These are phyloP conservation scores for Albula glossodonta DNA, from an alignment of 2,113 vertebrate species.

Conservation along the genomic window DNA sequence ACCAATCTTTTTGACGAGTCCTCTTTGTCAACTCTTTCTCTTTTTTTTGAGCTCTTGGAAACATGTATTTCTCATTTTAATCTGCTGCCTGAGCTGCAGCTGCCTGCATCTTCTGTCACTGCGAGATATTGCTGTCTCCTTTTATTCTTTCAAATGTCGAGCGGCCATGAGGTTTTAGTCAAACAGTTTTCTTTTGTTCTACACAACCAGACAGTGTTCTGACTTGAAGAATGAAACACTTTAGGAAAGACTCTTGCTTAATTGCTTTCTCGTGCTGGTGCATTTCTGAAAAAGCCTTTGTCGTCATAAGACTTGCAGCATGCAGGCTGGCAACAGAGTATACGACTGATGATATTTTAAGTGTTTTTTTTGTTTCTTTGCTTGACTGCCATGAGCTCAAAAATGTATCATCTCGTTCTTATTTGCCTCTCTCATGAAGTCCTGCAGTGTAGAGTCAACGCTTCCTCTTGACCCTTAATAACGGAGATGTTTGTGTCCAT, in stretches of 20 bases:
- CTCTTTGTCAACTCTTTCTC: not conserved
- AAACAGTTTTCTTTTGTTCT: no score
- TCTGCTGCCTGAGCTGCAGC: not conserved
- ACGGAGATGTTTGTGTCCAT: no score
- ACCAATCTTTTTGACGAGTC: not conserved
- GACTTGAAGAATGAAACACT: not conserved
- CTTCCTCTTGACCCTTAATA: no score
- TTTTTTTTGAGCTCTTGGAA: not conserved
- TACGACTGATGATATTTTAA: no score
- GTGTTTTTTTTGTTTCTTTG: no score
- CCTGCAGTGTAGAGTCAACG: not conserved
- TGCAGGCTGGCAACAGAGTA: no score
- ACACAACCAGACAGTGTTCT: not conserved
- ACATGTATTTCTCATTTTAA: not conserved
- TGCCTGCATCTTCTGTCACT: not conserved
- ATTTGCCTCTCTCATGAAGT: not conserved
- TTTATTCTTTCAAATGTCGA: not conserved
- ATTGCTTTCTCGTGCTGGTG: not conserved
- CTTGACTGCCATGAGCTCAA: no score
- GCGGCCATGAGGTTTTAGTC: not conserved
- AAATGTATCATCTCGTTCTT: not conserved
- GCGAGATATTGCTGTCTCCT: not conserved
- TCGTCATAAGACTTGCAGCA: no score
- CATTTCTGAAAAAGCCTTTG: not conserved
- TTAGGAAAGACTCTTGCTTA: not conserved